Evolutionary conservation across 2,797 vertebrate species (phyloP).

Genomic region (Knipowitschia caucasica): DNA sequence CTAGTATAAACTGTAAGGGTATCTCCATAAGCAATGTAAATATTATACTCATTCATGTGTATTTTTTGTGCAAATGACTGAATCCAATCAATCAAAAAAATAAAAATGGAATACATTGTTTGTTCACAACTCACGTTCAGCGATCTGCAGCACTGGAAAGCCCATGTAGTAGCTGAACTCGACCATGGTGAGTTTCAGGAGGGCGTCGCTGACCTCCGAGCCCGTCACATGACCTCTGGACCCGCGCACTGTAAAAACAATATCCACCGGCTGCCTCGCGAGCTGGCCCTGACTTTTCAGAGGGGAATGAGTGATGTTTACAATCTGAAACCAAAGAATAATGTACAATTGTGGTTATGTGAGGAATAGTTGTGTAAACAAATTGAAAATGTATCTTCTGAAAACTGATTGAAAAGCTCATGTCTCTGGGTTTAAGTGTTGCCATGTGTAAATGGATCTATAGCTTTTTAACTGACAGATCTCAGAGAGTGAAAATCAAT

Average conservation of each 20-base stretch:
- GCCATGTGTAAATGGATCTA: too few relatives aligned
- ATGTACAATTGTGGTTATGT: neutral
- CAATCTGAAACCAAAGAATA: conserved; percentile 73
- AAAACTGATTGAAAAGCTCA: too few relatives aligned
- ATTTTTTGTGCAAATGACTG: too few relatives aligned
- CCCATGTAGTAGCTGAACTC: conserved; percentile 98
- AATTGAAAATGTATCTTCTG: neutral
- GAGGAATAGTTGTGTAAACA: neutral
- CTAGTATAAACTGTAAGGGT: too few relatives aligned
- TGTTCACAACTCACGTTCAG: conserved; percentile 86
- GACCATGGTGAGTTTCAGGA: conserved; percentile 87
- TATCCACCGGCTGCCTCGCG: conserved; percentile 82
- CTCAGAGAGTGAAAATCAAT: too few relatives aligned
- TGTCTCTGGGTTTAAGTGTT: too few relatives aligned
- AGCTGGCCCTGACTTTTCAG: conserved; percentile 58
- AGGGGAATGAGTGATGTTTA: conserved; percentile 83
- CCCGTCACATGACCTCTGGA: conserved; percentile 79
- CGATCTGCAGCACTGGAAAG: conserved; percentile 91
- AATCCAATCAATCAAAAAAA: too few relatives aligned
- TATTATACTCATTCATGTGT: too few relatives aligned
- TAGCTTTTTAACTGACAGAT: too few relatives aligned
- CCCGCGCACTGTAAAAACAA: conserved; percentile 83
- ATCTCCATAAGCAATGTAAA: too few relatives aligned
- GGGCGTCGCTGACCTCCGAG: conserved; percentile 85
- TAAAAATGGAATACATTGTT: neutral